A percentile compares a stretch with the other conserved stretches of the same genome.
phyloP scores from a whole-genome alignment of 2,113 vertebrate species.

The Scomber scombrus region DNA sequence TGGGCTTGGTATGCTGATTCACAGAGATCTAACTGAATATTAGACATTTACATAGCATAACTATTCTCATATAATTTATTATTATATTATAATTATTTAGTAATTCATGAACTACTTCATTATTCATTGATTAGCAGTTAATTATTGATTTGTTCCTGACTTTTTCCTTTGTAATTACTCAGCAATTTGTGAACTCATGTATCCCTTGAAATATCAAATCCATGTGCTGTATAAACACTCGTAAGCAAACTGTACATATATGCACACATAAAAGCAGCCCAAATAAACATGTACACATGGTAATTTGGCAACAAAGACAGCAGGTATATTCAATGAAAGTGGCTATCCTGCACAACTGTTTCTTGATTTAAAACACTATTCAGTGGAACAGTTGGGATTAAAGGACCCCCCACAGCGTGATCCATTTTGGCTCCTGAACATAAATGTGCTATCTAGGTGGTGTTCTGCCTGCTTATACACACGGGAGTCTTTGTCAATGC shows the following conservation, averaged over 20 bases:
- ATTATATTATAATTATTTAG: not conserved
- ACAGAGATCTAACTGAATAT: not conserved
- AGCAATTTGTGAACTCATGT: not conserved
- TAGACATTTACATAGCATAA: not conserved
- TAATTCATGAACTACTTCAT: not conserved
- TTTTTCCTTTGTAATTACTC: not conserved
- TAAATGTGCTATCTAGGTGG: constrained; percentile 65
- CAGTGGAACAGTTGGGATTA: constrained; percentile 58
- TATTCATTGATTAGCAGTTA: not conserved
- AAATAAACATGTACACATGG: not conserved
- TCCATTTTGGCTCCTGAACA: constrained; percentile 68
- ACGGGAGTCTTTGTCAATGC: constrained; percentile 80
- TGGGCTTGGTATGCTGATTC: not conserved
- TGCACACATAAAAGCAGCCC: not conserved
- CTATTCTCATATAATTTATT: not conserved
- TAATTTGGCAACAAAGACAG: constrained; percentile 28
- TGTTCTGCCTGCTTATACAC: constrained; percentile 65
- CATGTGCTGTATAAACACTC: not conserved
- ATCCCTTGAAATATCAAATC: not conserved
- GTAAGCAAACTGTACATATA: not conserved
- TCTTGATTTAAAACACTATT: constrained; percentile 66
- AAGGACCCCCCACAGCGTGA: constrained; percentile 55
- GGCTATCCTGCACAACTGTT: constrained; percentile 8
- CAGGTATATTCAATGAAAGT: constrained; percentile 1
- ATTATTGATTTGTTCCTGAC: not conserved